These are phyloP conservation scores for Aphelocoma coerulescens DNA, from an alignment of 2,113 vertebrate genomes.

Conservation along the genomic window DNA sequence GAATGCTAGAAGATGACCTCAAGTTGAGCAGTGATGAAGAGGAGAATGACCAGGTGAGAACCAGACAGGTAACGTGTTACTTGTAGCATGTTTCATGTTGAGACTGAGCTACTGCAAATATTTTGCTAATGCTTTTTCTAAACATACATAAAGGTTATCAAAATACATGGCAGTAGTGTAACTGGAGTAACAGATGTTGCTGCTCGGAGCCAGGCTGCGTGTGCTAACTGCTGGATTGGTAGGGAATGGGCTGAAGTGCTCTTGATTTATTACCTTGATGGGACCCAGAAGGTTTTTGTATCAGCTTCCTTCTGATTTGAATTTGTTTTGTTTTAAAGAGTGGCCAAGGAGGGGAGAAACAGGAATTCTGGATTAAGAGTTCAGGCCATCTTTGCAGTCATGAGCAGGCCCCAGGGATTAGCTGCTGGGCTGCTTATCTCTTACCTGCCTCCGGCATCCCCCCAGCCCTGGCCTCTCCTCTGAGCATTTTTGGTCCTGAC, in stretches of 20 bases:
- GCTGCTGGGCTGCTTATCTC: not conserved
- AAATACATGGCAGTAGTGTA: conserved; percentile 46
- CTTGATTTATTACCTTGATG: conserved; percentile 72
- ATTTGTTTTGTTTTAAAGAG: conserved; percentile 35
- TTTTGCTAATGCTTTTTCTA: conserved; percentile 63
- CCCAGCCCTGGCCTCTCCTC: not conserved
- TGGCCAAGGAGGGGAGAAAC: not conserved
- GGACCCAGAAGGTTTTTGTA: conserved; percentile 68
- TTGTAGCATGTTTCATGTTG: conserved; percentile 26
- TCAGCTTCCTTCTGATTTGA: conserved; percentile 47
- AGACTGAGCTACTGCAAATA: conserved; percentile 46
- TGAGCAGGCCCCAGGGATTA: not conserved
- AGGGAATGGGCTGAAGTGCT: conserved; percentile 40
- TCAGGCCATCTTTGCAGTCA: not conserved
- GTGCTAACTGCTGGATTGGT: conserved; percentile 65
- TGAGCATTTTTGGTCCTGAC: not conserved
- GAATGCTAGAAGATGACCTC: conserved; percentile 83
- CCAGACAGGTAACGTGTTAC: not conserved
- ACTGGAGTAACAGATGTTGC: conserved; percentile 73
- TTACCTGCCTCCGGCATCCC: not conserved
- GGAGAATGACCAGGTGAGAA: conserved; percentile 77
- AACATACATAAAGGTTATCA: conserved; percentile 59
- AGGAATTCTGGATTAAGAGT: conserved; percentile 36
- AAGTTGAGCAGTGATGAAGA: conserved; percentile 82
- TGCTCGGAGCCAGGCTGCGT: conserved; percentile 16